phyloP scores from a whole-genome alignment of 2,113 vertebrate species.

The Hippocampus abdominalis region DNA sequence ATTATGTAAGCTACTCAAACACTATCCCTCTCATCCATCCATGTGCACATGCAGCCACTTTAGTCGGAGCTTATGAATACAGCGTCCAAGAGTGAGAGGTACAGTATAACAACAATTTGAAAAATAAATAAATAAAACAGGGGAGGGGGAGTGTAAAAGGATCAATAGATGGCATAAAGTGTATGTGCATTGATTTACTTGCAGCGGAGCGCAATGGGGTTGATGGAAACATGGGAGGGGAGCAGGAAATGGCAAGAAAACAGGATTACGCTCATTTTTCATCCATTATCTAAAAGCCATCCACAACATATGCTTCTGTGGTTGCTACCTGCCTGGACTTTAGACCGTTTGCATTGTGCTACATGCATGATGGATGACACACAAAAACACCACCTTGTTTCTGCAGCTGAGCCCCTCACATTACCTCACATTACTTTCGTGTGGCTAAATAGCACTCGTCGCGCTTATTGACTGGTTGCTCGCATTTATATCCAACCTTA shows the following conservation, averaged over 20 bases:
- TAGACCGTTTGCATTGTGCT: background rate
- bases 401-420: slow-evolving; percentile 6
- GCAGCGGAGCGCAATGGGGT: slow-evolving; percentile 4
- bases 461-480: background rate
- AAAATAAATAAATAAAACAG: slow-evolving; percentile 36
- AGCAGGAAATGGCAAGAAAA: background rate
- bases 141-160: slow-evolving; percentile 39
- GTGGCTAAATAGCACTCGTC: background rate
- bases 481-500: background rate
- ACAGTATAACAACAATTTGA: slow-evolving; percentile 22
- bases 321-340: background rate
- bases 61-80: slow-evolving; percentile 53
- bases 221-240: slow-evolving; percentile 6
- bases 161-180: slow-evolving; percentile 70
- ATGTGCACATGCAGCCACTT: slow-evolving; percentile 34
- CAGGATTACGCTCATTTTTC: background rate
- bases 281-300: background rate
- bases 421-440: background rate
- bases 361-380: background rate
- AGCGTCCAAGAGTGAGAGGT: slow-evolving; percentile 51
- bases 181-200: slow-evolving; percentile 64
- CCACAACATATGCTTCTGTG: background rate
- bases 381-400: background rate
- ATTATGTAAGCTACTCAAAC: slow-evolving; percentile 68
- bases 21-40: slow-evolving; percentile 16